These are phyloP conservation scores for Phyllotis vaccarum DNA, from an alignment of 2,797 vertebrate genomes.

Conservation along the genomic window DNA sequence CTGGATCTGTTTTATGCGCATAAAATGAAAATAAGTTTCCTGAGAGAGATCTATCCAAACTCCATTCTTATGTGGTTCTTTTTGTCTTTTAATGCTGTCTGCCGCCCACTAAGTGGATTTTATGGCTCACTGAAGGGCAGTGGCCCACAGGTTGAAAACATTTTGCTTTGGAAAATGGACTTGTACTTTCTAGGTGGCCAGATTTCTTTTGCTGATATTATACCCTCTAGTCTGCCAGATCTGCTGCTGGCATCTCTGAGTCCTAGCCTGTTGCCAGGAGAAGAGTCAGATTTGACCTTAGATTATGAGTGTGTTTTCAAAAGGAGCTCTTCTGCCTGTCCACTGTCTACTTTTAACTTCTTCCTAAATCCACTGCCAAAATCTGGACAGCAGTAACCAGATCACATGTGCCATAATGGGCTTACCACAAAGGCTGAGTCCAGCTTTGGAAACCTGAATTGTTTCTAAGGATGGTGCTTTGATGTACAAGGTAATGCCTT, in stretches of 20 bases:
- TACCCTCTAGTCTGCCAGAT: neutral
- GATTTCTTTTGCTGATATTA: constrained; percentile 7
- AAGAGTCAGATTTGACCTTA: neutral
- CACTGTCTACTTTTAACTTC: neutral
- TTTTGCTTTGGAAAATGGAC: constrained; percentile 13
- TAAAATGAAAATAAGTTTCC: neutral
- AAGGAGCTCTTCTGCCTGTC: constrained; percentile 13
- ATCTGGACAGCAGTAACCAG: neutral
- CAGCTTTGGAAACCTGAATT: neutral
- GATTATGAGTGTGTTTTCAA: constrained; percentile 6
- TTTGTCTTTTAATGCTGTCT: neutral
- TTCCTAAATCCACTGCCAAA: neutral
- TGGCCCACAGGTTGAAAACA: neutral
- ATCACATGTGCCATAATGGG: neutral
- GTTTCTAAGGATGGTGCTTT: neutral
- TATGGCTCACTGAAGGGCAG: neutral
- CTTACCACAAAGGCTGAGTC: neutral
- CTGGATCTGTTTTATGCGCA: neutral
- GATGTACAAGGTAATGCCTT: neutral
- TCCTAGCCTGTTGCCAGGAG: neutral
- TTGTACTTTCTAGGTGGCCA: neutral
- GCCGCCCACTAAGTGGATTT: neutral
- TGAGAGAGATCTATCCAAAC: neutral
- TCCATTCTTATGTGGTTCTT: neutral
- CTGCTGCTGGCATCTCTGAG: neutral